A percentile compares a stretch with the other conserved stretches of the same genome.
Evolutionary conservation across 2,888 invertebrate genomes (phyloP).

Genomic region (Rhagophthalmus giganteus): DNA sequence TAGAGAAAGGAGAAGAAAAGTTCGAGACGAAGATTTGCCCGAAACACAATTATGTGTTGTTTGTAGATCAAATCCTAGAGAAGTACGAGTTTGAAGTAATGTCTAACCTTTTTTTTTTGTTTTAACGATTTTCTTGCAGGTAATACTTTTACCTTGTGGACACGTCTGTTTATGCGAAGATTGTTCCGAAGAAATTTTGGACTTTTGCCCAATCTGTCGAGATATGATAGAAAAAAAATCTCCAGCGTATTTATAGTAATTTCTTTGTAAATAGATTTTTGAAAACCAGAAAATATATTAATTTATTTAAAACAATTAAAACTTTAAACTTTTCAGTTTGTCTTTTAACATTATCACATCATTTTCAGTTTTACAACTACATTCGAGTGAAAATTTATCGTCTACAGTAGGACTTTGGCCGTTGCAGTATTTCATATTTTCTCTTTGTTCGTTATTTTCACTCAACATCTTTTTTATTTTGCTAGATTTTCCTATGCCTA

Average conservation of each 20-base stretch:
- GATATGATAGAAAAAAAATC: constrained; percentile 68
- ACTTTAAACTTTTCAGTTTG: background rate
- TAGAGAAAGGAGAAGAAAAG: constrained; percentile 66
- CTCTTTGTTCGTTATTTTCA: constrained; percentile 49
- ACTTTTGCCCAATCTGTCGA: constrained; percentile 81
- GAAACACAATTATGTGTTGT: constrained; percentile 78
- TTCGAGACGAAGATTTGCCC: constrained; percentile 64
- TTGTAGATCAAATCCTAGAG: constrained; percentile 82
- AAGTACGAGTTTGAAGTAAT: constrained; percentile 57
- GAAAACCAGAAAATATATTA: background rate
- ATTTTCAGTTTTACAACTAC: background rate
- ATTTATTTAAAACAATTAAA: background rate
- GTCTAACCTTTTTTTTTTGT: background rate
- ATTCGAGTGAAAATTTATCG: too few relatives aligned
- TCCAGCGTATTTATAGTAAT: constrained; percentile 75
- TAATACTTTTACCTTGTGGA: constrained; percentile 85
- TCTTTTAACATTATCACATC: too few relatives aligned
- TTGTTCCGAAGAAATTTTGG: constrained; percentile 71
- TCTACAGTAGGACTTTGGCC: too few relatives aligned
- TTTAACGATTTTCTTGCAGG: constrained; percentile 55
- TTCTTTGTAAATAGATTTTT: background rate
- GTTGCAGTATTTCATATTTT: too few relatives aligned
- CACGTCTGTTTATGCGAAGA: constrained; percentile 90
- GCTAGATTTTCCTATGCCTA: constrained; percentile 90
- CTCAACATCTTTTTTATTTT: constrained; percentile 71